These are phyloP conservation scores for Carabus problematicus DNA, from an alignment of 2,888 invertebrate genomes.

Conservation along the genomic window DNA sequence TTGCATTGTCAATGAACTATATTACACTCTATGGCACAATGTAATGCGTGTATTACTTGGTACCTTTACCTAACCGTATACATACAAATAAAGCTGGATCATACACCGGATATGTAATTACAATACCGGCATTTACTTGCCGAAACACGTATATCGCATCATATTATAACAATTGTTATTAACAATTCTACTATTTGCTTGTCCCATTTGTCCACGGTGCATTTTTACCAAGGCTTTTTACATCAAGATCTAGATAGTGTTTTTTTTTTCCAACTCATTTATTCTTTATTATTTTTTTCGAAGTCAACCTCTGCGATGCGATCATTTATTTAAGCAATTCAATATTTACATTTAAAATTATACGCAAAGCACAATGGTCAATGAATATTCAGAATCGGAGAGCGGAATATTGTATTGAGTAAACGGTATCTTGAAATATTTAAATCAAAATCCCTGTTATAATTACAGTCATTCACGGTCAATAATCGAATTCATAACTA, in stretches of 20 bases:
- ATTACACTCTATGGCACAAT: too few species aligned
- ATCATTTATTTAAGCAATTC: constrained; percentile 9
- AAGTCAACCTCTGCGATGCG: neutral
- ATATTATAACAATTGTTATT: too few species aligned
- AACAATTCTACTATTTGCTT: too few species aligned
- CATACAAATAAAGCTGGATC: too few species aligned
- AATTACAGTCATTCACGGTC: constrained; percentile 27
- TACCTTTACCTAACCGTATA: too few species aligned
- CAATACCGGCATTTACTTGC: too few species aligned
- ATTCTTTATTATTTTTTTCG: neutral
- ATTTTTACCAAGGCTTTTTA: constrained; percentile 14
- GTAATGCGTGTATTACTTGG: too few species aligned
- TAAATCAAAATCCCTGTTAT: constrained; percentile 22
- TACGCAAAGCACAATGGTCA: constrained; percentile 3
- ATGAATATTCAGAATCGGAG: constrained; percentile 31
- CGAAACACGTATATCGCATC: too few species aligned
- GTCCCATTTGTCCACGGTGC: neutral
- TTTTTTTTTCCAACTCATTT: too few species aligned
- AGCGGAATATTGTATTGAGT: constrained; percentile 33
- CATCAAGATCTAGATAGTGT: neutral
- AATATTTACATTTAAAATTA: constrained; percentile 33
- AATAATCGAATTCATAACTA: constrained; percentile 33
- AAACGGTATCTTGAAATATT: constrained; percentile 30
- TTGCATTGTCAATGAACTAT: constrained; percentile 15
- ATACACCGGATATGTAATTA: too few species aligned